Base-by-base conservation (phyloP, 2,888 invertebrate genomes). In the Pollenia angustigena region DNA sequence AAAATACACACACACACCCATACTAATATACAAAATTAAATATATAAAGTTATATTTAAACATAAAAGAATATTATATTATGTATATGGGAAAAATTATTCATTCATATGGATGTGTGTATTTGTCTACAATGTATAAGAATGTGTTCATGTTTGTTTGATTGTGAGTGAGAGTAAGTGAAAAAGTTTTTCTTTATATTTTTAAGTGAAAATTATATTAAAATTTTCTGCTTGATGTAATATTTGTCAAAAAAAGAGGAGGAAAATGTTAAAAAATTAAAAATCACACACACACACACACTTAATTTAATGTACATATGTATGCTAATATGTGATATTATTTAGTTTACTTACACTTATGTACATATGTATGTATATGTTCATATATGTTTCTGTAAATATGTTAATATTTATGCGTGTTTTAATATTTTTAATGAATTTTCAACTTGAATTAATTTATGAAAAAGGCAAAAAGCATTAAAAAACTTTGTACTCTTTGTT, bases 141-240 rank as follows among this genome's bases (percentile, higher is more conserved):
- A 66, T 79, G 52, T 71, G 44, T 32, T 32, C 32, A 32, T 32
- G 52, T 46, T 50, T 52, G 64, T 76, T 50, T 46, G 72, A 44
- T 23, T 76, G 78, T 81, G 87, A 81, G 89, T 87, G 88, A 89
- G 75, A 58, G 64, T 88, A 88, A 88, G 86, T 80, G 75, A 85
- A 88, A 88, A 89, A 89, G 80, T 88, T 90, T 90, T 88, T 90
- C 89, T 90, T 91, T 85, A 91, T 91, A 91, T 87, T 92, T 87
- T 92, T 92, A 91, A 91, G 92, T 91, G 91, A 91, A 92, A 92
- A 92, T 92, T 92, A 92, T 91, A 92, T 92, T 92, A 92, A 92
- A 92, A 92, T 92, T 92, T 91, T 91, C 89, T 90, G 90, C 92
- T 91, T 92, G 90, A 92, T 90, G 91, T 91, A 92, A 91, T 92